These are phyloP conservation scores for Gortyna flavago DNA, from an alignment of 2,888 invertebrate genomes.

Conservation along the genomic window DNA sequence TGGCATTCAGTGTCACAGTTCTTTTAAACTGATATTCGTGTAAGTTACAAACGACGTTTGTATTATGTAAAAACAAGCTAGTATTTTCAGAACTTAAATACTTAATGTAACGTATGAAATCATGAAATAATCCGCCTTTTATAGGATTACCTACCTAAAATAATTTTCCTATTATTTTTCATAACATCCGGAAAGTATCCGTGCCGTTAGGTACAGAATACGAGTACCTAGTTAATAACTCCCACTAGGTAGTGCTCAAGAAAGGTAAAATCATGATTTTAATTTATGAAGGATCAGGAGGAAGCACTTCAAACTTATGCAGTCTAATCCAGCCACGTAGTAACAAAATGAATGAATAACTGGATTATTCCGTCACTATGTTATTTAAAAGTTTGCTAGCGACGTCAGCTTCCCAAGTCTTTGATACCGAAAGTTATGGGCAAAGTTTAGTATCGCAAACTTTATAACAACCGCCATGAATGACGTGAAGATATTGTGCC, in stretches of 20 bases:
- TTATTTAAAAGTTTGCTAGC: slow-evolving; percentile 51
- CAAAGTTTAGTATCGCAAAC: slow-evolving; percentile 40
- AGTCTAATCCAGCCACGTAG: slow-evolving; percentile 14
- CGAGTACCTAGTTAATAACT: not conserved
- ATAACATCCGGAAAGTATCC: not conserved
- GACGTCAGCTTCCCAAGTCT: slow-evolving; percentile 34
- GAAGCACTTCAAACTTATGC: slow-evolving; percentile 15
- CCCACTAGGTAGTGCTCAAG: not conserved
- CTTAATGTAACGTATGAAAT: not conserved
- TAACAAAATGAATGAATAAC: slow-evolving; percentile 38
- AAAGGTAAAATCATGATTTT: slow-evolving; percentile 19
- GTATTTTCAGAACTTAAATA: not conserved
- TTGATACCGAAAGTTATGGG: slow-evolving; percentile 42
- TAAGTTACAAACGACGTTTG: not conserved
- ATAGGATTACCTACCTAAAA: not conserved
- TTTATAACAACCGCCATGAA: slow-evolving; percentile 40
- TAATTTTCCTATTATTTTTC: not conserved
- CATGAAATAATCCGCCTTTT: not conserved
- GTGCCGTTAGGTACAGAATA: slow-evolving; percentile 10
- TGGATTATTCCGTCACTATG: slow-evolving; percentile 33
- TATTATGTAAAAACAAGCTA: not conserved
- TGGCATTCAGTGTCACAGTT: not conserved
- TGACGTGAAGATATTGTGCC: slow-evolving; percentile 24
- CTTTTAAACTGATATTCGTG: not conserved
- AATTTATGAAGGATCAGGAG: not conserved